A percentile compares a stretch with the other conserved stretches of the same genome.
phyloP scores from a whole-genome alignment of 2,113 vertebrate species.

The Cairina moschata region DNA sequence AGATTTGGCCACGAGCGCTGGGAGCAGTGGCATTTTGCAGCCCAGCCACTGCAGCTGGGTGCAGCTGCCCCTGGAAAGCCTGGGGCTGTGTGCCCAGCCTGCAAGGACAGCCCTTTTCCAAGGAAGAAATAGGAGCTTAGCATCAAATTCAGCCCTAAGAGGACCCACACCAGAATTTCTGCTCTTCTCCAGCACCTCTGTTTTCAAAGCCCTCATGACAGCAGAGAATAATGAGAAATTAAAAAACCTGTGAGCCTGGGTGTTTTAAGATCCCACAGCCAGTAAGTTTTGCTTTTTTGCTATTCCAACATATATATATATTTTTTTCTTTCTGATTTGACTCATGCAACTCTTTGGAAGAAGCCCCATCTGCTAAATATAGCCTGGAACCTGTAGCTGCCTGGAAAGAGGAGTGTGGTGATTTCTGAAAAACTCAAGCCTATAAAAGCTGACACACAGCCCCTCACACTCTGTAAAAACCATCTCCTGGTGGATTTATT shows the following conservation, averaged over 20 bases:
- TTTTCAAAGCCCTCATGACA: background rate
- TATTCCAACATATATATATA: background rate
- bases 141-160: background rate
- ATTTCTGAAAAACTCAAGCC: slow-evolving; percentile 38
- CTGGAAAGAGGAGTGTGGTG: slow-evolving; percentile 21
- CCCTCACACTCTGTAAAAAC: slow-evolving; percentile 39
- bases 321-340: background rate
- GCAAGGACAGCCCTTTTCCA: background rate
- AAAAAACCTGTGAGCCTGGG: background rate
- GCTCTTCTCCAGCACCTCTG: background rate
- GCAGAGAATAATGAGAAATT: background rate
- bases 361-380: slow-evolving; percentile 8
- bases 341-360: slow-evolving; percentile 9
- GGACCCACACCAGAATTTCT: background rate
- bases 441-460: slow-evolving; percentile 44
- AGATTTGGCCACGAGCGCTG: background rate
- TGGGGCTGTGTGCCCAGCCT: background rate
- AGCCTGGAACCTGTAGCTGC: slow-evolving; percentile 41
- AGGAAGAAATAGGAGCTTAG: background rate
- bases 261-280: background rate
- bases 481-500: slow-evolving; percentile 64
- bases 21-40: background rate
- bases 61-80: background rate
- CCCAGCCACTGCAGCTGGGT: background rate
- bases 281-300: background rate